Percentiles rank a stretch among this genome's conserved stretches.
Evolutionary conservation across 2,113 vertebrate genomes (phyloP).

Genomic region (Jaculus jaculus): DNA sequence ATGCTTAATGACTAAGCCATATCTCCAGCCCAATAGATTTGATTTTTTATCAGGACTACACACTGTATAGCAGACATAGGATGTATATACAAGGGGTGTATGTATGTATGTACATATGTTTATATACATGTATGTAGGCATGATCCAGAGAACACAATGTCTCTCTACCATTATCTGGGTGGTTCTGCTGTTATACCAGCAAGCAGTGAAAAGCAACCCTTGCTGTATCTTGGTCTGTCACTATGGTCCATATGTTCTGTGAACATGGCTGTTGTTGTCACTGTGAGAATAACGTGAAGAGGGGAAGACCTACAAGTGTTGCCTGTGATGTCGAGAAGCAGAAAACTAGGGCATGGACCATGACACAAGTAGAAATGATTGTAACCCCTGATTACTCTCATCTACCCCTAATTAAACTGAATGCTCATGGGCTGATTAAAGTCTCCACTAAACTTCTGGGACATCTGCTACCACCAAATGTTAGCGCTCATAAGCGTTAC

Average conservation of each 20-base stretch:
- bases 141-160: background rate
- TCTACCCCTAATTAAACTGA: background rate
- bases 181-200: background rate
- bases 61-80: background rate
- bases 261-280: background rate
- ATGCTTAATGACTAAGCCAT: no score
- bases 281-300: accelerated
- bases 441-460: conserved; percentile 35
- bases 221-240: background rate
- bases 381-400: background rate
- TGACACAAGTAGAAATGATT: background rate
- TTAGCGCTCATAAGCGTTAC: conserved; percentile 2
- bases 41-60: background rate
- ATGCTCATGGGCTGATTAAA: conserved; percentile 26
- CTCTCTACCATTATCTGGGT: background rate
- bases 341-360: background rate
- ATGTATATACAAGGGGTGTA: no score
- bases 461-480: conserved; percentile 39
- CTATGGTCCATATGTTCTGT: background rate
- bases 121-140: no score
- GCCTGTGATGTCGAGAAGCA: background rate
- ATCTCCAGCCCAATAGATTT: no score
- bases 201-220: background rate
- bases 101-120: no score
- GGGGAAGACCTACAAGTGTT: background rate